phyloP scores from a whole-genome alignment of 1,140 invertebrate species.

The Pachypsylla venusta region DNA sequence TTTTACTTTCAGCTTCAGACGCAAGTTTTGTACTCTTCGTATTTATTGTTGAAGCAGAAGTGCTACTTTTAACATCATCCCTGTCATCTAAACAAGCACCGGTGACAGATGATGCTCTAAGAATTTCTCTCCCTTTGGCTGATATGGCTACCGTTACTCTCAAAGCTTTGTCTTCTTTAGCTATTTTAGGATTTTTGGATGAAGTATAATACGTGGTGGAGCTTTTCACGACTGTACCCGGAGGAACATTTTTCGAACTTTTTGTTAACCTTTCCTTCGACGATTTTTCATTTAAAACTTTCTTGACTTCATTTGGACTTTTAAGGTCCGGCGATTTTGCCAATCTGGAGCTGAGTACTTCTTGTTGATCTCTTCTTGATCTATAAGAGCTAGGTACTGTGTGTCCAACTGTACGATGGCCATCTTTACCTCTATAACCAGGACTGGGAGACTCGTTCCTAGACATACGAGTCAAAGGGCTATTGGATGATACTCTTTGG shows the following conservation, averaged over 20 bases:
- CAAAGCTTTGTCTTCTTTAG: conserved; percentile 33
- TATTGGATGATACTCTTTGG: neutral
- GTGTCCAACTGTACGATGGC: neutral
- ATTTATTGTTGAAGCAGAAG: conserved; percentile 25
- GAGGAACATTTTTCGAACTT: conserved; percentile 23
- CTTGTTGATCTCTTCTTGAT: conserved; percentile 15
- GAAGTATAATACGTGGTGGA: conserved; percentile 31
- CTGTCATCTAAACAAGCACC: conserved; percentile 12
- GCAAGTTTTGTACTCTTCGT: conserved; percentile 7
- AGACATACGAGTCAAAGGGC: neutral
- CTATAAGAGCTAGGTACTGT: conserved; percentile 14
- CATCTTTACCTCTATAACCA: conserved; percentile 1
- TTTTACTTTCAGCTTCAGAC: conserved; percentile 13
- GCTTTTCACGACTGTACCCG: conserved; percentile 31
- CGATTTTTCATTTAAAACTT: conserved; percentile 34
- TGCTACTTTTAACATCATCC: conserved; percentile 19
- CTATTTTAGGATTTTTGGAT: conserved; percentile 25
- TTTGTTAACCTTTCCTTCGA: conserved; percentile 22
- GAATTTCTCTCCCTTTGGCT: conserved; percentile 33
- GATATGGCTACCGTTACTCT: conserved; percentile 34
- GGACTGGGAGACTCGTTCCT: neutral
- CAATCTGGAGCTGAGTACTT: conserved; percentile 23
- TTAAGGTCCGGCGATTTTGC: conserved; percentile 37
- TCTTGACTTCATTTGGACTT: conserved; percentile 41
- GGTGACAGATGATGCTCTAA: conserved; percentile 25